These are phyloP conservation scores for Drosophila melanica DNA, from an alignment of 1,140 invertebrate species.

Conservation along the genomic window DNA sequence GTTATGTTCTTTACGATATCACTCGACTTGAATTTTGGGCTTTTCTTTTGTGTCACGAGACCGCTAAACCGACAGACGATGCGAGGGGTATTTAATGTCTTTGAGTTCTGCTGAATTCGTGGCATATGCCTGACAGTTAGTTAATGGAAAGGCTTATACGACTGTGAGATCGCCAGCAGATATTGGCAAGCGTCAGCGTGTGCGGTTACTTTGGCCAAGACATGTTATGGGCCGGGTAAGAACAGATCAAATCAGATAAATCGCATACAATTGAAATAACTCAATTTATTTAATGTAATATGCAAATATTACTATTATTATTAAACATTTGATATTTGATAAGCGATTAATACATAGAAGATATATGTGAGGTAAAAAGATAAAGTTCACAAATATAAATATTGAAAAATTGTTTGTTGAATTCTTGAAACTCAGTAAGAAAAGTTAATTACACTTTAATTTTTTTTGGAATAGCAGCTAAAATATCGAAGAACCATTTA, in stretches of 20 bases:
- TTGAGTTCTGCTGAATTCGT: slow-evolving; percentile 63
- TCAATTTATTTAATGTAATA: too few species aligned
- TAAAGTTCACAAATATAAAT: too few species aligned
- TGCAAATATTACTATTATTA: too few species aligned
- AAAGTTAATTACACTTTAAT: too few species aligned
- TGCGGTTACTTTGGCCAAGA: slow-evolving; percentile 1
- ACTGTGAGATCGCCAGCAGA: slow-evolving; percentile 55
- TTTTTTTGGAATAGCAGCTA: too few species aligned
- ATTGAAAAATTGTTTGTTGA: too few species aligned
- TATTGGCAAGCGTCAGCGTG: slow-evolving; percentile 15
- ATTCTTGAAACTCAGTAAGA: too few species aligned
- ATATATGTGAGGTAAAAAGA: too few species aligned
- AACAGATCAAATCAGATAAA: background rate
- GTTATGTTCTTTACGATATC: slow-evolving; percentile 28
- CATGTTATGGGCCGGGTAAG: background rate
- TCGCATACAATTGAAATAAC: too few species aligned
- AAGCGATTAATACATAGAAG: too few species aligned
- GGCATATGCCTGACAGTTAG: slow-evolving; percentile 48
- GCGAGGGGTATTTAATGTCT: slow-evolving; percentile 52
- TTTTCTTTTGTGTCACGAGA: slow-evolving; percentile 67
- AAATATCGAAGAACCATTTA: too few species aligned
- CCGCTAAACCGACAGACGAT: slow-evolving; percentile 16
- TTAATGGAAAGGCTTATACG: slow-evolving; percentile 71
- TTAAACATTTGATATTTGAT: too few species aligned
- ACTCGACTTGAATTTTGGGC: slow-evolving; percentile 10